Evolutionary conservation across 1,140 invertebrate genomes (phyloP).

Genomic region (Temnothorax longispinosus): DNA sequence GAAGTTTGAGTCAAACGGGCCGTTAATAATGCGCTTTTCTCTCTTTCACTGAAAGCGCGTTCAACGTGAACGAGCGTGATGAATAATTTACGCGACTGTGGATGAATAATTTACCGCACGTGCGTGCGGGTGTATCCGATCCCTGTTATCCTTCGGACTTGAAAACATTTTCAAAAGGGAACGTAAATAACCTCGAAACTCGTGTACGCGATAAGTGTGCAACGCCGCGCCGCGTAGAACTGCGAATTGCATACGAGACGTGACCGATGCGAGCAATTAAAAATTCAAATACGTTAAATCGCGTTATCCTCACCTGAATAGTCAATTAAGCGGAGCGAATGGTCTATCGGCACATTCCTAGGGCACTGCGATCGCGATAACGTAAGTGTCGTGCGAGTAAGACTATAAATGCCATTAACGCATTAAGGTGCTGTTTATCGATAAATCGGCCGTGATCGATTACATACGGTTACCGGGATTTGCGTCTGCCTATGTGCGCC

Average conservation of each 20-base stretch:
- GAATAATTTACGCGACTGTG: conserved; percentile 32
- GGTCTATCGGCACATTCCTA: conserved; percentile 33
- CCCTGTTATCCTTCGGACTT: conserved; percentile 4
- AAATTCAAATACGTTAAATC: conserved; percentile 37
- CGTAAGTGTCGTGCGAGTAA: conserved; percentile 20
- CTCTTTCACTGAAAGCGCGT: conserved; percentile 35
- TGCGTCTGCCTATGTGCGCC: background rate
- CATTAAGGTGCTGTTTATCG: conserved; percentile 23
- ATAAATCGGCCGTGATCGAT: conserved; percentile 46
- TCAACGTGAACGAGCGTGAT: conserved; percentile 8
- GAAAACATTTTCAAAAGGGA: conserved; percentile 14
- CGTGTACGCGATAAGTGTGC: background rate
- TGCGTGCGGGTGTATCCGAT: conserved; percentile 20
- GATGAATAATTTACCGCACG: conserved; percentile 22
- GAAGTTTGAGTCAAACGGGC: background rate
- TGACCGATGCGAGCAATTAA: conserved; percentile 5
- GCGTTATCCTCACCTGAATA: conserved; percentile 22
- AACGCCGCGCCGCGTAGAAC: background rate
- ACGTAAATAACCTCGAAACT: conserved; percentile 13
- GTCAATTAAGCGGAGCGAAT: conserved; percentile 21
- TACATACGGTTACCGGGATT: conserved; percentile 20
- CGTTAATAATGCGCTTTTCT: conserved; percentile 40
- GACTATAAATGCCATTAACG: conserved; percentile 28
- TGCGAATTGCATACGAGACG: background rate
- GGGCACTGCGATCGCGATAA: conserved; percentile 14